Evolutionary conservation across 2,113 vertebrate genomes (phyloP).

Genomic region (Melozone crissalis): DNA sequence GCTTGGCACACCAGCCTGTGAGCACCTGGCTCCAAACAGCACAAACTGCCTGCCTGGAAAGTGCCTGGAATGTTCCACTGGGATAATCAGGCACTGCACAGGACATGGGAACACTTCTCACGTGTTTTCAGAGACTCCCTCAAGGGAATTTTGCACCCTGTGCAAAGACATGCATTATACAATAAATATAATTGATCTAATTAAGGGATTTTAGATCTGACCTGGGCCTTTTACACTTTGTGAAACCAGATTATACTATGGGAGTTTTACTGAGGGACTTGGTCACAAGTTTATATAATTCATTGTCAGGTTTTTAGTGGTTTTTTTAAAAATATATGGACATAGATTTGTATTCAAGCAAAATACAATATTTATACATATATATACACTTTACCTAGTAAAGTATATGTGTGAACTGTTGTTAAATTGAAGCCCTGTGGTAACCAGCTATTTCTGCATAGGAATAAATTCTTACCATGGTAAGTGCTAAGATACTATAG

Average conservation of each 20-base stretch:
- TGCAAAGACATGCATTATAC: not conserved
- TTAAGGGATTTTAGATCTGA: not conserved
- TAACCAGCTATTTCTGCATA: not conserved
- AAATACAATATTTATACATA: not conserved
- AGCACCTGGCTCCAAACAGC: too few relatives aligned
- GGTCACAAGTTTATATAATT: not conserved
- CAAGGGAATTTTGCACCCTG: not conserved
- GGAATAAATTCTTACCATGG: not conserved
- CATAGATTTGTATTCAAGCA: constrained; percentile 1
- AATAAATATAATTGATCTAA: not conserved
- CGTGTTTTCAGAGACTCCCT: not conserved
- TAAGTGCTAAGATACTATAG: not conserved
- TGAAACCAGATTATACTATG: not conserved
- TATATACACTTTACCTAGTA: not conserved
- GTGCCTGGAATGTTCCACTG: not conserved
- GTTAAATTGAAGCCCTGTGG: not conserved
- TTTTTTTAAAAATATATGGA: not conserved
- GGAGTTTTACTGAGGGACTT: not conserved
- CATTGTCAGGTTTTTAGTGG: not conserved
- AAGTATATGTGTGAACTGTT: not conserved
- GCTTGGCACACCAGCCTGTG: not conserved
- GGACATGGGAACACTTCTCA: not conserved
- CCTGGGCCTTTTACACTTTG: not conserved
- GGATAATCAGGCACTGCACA: not conserved
- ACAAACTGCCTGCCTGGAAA: not conserved